A percentile compares a stretch with the other conserved stretches of the same genome.
Conservation (phyloP, 2,797 vertebrate species). For the Macropus fuliginosus region DNA sequence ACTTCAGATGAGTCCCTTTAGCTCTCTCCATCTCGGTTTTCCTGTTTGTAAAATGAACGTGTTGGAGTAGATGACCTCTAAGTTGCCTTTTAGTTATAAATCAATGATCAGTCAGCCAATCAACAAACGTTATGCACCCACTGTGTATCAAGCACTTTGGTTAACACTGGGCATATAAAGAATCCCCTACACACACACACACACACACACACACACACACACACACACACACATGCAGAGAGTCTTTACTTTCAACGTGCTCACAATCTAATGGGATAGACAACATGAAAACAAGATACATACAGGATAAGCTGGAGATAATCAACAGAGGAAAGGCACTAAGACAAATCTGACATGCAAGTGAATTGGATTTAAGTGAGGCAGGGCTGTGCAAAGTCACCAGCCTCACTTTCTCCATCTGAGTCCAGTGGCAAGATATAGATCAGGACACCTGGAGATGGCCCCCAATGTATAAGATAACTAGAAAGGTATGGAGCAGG, state of each 20-base stretch:
- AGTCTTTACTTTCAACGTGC: background rate
- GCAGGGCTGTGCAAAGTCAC: too few relatives aligned
- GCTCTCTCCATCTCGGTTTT: background rate
- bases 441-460: too few relatives aligned
- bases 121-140: background rate
- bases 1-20: background rate
- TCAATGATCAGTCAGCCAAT: background rate
- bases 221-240: too few relatives aligned
- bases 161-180: background rate
- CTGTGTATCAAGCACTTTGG: background rate
- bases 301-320: background rate
- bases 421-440: too few relatives aligned
- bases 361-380: too few relatives aligned
- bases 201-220: too few relatives aligned
- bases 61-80: background rate
- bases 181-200: background rate
- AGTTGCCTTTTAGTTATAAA: background rate
- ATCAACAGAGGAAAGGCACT: background rate
- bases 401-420: too few relatives aligned
- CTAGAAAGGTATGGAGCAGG: too few relatives aligned
- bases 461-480: too few relatives aligned
- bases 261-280: background rate
- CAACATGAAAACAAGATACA: background rate
- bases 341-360: too few relatives aligned
- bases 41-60: background rate